These are phyloP conservation scores for Epinephelus cyanopodus DNA, from an alignment of 2,113 vertebrate species.

Conservation along the genomic window DNA sequence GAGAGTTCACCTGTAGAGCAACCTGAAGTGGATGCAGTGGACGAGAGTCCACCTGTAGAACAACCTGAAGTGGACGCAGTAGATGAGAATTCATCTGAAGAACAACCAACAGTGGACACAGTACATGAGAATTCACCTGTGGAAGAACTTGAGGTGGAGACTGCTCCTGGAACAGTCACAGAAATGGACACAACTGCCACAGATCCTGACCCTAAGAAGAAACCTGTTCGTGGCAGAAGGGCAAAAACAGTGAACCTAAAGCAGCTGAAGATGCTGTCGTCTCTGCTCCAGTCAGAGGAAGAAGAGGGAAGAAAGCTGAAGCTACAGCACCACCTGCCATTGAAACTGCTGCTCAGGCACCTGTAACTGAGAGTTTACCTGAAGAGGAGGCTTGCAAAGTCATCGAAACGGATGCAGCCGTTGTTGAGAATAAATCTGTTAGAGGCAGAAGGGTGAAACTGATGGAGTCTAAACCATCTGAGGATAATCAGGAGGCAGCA, in stretches of 20 bases:
- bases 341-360: background rate
- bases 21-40: background rate
- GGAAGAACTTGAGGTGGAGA: slow-evolving; percentile 17
- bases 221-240: slow-evolving; percentile 46
- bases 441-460: slow-evolving; percentile 45
- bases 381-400: background rate
- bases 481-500: slow-evolving; percentile 8
- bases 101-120: background rate
- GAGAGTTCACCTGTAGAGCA: background rate
- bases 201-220: background rate
- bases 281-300: slow-evolving; percentile 63
- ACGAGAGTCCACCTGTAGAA: background rate
- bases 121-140: background rate
- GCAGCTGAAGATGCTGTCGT: slow-evolving; percentile 19
- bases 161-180: background rate
- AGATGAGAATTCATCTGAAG: background rate
- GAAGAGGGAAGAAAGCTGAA: slow-evolving; percentile 69
- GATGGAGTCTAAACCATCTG: background rate
- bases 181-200: background rate
- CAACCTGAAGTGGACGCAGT: background rate
- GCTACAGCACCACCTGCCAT: slow-evolving; percentile 22
- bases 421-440: slow-evolving; percentile 30
- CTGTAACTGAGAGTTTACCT: slow-evolving; percentile 10
- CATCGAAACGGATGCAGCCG: too few species aligned
- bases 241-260: slow-evolving; percentile 15